Evolutionary conservation across 2,113 vertebrate species (phyloP).

Genomic region (Halcyon malimbica): DNA sequence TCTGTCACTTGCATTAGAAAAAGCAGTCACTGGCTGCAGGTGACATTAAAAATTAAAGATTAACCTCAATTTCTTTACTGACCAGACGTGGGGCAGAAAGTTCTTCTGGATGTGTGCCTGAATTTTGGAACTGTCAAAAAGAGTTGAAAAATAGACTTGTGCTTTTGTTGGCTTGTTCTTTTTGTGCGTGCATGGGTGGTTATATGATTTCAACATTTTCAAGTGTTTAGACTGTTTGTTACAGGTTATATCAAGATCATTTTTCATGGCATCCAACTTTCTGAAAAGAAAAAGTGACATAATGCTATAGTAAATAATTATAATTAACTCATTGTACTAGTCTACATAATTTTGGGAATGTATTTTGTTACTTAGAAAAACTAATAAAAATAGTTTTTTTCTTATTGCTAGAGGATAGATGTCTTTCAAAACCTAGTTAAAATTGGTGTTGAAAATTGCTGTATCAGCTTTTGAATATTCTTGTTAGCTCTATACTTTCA

Average conservation of each 20-base stretch:
- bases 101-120: conserved; percentile 69
- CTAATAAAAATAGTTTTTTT: not conserved
- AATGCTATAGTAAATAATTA: not conserved
- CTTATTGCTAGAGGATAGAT: not conserved
- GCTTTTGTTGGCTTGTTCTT: not conserved
- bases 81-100: conserved; percentile 75
- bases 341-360: not conserved
- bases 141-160: conserved; percentile 22
- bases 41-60: conserved; percentile 88
- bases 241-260: not conserved
- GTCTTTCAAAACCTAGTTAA: not conserved
- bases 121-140: conserved; percentile 64
- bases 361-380: not conserved
- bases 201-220: conserved; percentile 1
- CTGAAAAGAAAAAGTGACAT: not conserved
- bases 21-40: conserved; percentile 81
- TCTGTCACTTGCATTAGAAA: conserved; percentile 84
- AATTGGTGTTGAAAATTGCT: not conserved
- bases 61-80: conserved; percentile 84
- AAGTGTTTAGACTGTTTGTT: not conserved
- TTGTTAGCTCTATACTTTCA: not conserved
- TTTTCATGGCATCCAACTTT: not conserved
- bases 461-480: not conserved
- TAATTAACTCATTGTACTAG: not conserved
- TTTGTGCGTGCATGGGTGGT: not conserved